A percentile compares a stretch with the other conserved stretches of the same genome.
phyloP scores from a whole-genome alignment of 2,113 vertebrate species.

The Oryctolagus cuniculus region mOryCun1.1 NC_091445.1:26914001-26914500 shows the following conservation, averaged over 20 bases:
- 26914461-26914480: not conserved
- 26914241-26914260: not conserved
- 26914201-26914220: not conserved
- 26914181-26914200: not conserved
- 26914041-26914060: not conserved
- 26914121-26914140: not conserved
- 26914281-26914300: not conserved
- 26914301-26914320: not conserved
- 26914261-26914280: not conserved
- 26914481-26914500: not conserved
- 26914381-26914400: not conserved
- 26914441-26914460: not conserved
- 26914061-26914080: conserved; percentile 44
- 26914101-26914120: not conserved
- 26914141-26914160: not conserved
- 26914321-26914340: not conserved
- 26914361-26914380: not conserved
- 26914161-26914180: not conserved
- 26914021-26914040: conserved; percentile 28
- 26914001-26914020: conserved; percentile 58
- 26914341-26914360: not conserved
- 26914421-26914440: not conserved
- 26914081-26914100: not conserved
- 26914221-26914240: not conserved
- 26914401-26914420: not conserved